Evolutionary conservation across 2,797 vertebrate genomes (phyloP).

Genomic region (Pseudotriccus pelzelni): DNA sequence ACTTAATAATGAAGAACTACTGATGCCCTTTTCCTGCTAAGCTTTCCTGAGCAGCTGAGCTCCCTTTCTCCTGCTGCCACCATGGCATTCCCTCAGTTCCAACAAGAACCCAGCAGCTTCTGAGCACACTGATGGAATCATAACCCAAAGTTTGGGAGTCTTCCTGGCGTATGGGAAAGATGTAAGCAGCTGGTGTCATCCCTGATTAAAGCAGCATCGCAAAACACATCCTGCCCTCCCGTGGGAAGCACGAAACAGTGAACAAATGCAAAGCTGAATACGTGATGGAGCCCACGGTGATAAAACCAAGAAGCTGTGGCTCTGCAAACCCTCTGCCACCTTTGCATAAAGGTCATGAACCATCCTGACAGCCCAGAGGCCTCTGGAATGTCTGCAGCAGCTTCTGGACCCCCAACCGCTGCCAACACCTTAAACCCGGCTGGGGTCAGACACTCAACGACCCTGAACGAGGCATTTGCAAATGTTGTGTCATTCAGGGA

Average conservation of each 20-base stretch:
- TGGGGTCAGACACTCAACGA: not conserved
- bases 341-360: rapidly evolving
- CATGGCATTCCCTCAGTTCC: not conserved
- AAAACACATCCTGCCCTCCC: not conserved
- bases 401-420: not conserved
- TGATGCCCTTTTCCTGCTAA: not conserved
- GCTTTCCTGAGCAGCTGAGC: not conserved
- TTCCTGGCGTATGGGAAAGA: not conserved
- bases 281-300: not conserved
- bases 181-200: not conserved
- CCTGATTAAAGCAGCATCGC: not conserved
- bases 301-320: not conserved
- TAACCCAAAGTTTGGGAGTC: not conserved
- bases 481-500: not conserved
- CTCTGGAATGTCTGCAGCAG: not conserved
- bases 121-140: rapidly evolving
- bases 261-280: not conserved
- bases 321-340: not conserved
- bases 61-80: not conserved
- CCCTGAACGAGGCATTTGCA: not conserved
- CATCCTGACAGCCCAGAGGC: not conserved
- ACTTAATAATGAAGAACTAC: not conserved
- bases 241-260: not conserved
- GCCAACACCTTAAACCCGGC: not conserved
- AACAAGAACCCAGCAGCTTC: not conserved